phyloP scores from a whole-genome alignment of 2,888 invertebrate species.

The Cylloceria caligata region DNA sequence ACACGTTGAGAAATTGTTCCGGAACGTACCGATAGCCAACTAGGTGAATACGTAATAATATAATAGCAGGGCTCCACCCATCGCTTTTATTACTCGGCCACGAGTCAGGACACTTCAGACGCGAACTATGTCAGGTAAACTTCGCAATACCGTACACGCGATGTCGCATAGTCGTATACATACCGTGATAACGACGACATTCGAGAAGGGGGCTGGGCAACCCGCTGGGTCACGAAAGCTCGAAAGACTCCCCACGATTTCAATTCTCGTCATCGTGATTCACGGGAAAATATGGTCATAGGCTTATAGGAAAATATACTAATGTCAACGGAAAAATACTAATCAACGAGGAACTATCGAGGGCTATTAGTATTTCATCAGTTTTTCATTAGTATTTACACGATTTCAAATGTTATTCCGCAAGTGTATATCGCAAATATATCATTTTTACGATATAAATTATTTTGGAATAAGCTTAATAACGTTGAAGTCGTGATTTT shows the following conservation, averaged over 20 bases:
- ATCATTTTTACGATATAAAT: too few species aligned
- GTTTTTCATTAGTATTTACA: too few species aligned
- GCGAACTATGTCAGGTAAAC: constrained; percentile 38
- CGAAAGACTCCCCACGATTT: neutral
- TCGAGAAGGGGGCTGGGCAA: neutral
- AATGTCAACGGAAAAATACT: too few species aligned
- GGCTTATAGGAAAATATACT: too few species aligned
- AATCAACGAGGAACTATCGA: too few species aligned
- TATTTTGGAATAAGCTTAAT: too few species aligned
- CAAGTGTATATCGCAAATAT: too few species aligned
- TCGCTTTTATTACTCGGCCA: constrained; percentile 13
- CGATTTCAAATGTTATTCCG: too few species aligned
- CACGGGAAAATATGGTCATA: neutral
- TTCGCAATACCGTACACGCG: constrained; percentile 29
- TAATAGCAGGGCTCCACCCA: neutral
- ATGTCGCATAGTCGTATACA: constrained; percentile 1
- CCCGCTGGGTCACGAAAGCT: constrained; percentile 16
- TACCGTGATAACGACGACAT: constrained; percentile 5
- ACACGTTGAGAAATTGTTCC: constrained; percentile 55
- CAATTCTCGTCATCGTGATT: neutral
- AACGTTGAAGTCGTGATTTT: too few species aligned
- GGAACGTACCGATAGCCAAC: neutral
- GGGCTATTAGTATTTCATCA: too few species aligned
- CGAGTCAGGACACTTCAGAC: constrained; percentile 28
- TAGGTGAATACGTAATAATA: constrained; percentile 11